A percentile compares a stretch with the other conserved stretches of the same genome.
phyloP scores from a whole-genome alignment of 2,888 invertebrate genomes.

The Theretra japonica region DNA sequence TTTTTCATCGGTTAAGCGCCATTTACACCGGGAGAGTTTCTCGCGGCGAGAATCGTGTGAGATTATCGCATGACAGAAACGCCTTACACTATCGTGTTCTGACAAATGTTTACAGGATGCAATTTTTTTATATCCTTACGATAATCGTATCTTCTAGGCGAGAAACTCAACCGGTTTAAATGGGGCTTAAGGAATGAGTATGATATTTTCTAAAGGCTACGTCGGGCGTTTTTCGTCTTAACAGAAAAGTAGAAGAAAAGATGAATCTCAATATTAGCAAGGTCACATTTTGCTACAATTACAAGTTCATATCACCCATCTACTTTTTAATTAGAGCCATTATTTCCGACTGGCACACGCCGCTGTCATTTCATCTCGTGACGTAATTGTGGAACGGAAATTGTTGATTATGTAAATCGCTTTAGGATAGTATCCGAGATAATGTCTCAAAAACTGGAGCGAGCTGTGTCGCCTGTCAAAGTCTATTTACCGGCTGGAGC shows the following conservation, averaged over 20 bases:
- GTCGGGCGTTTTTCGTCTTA: too few relatives aligned
- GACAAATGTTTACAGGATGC: too few relatives aligned
- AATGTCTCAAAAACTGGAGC: slow-evolving; percentile 6
- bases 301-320: background rate
- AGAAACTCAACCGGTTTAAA: too few relatives aligned
- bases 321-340: background rate
- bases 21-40: too few relatives aligned
- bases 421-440: slow-evolving; percentile 6
- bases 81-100: too few relatives aligned
- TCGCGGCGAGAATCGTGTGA: too few relatives aligned
- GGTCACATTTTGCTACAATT: background rate
- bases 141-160: too few relatives aligned
- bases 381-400: slow-evolving; percentile 3
- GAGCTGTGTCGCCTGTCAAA: slow-evolving; percentile 1
- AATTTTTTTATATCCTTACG: too few relatives aligned
- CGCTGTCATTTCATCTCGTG: background rate
- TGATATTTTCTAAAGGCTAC: too few relatives aligned
- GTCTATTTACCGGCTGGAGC: background rate
- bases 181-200: too few relatives aligned
- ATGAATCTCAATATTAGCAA: background rate
- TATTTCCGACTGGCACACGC: background rate
- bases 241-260: background rate
- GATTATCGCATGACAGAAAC: too few relatives aligned
- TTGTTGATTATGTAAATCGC: slow-evolving; percentile 6
- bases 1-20: too few relatives aligned